Evolutionary conservation across 2,113 vertebrate species (phyloP).

Genomic region (Circaetus gallicus): DNA sequence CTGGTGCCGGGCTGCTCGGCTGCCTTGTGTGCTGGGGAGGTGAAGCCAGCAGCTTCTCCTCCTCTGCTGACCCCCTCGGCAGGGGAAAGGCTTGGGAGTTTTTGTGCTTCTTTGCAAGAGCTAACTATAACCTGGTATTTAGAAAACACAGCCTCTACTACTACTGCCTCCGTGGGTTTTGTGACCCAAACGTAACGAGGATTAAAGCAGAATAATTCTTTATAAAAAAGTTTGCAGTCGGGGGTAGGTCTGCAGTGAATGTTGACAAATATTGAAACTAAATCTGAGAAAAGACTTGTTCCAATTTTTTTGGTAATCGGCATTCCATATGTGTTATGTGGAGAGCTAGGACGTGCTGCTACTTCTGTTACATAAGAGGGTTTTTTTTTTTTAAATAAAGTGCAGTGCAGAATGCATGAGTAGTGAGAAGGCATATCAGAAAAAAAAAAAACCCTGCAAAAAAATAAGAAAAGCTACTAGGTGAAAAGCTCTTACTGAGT

Average conservation of each 20-base stretch:
- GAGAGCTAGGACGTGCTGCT: not conserved
- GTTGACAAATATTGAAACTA: slow-evolving; percentile 42
- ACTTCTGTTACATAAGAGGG: not conserved
- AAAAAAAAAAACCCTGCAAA: not conserved
- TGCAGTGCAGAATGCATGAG: not conserved
- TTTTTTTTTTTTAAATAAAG: not conserved
- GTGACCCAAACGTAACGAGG: not conserved
- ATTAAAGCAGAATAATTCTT: not conserved
- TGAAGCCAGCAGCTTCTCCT: not conserved
- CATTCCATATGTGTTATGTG: slow-evolving; percentile 17
- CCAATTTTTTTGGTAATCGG: not conserved
- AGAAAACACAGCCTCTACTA: not conserved
- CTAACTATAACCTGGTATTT: not conserved
- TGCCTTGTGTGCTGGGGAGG: not conserved
- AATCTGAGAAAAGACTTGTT: not conserved
- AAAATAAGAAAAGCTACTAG: not conserved
- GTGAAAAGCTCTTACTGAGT: not conserved
- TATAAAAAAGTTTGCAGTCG: not conserved
- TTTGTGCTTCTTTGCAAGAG: not conserved
- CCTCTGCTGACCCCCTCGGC: not conserved
- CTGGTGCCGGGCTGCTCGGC: not conserved
- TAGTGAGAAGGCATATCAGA: not conserved
- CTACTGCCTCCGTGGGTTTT: not conserved
- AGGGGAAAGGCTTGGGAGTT: not conserved
- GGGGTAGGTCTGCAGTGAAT: not conserved